Base-by-base conservation (phyloP, 2,797 vertebrate genomes). In the Fistularia commersonii region DNA sequence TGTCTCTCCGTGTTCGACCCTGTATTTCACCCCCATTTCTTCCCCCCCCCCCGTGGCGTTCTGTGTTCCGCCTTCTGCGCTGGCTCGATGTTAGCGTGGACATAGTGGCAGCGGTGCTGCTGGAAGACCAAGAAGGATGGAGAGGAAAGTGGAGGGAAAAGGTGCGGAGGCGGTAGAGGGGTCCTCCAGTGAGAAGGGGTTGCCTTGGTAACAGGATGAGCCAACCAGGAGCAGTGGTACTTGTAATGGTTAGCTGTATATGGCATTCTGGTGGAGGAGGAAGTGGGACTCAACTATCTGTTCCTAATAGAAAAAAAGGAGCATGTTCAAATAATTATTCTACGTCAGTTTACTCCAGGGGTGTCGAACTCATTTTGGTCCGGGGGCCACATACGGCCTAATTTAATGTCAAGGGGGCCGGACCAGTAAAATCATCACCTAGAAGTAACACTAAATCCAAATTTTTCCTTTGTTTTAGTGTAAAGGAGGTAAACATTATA, bases 121-220 rank as follows among this genome's bases (percentile, higher is more conserved):
- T 44, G 12, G 40, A 15, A 8, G 40, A 53, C 41, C 35, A 33
- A 41, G 34, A 43, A 44, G 11, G 41, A 53, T 43, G 51, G 41
- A 44, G 51, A n/a, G 33, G 23, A 41, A 53, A 53, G 35, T 36
- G 35, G 9, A 10, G 35, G 59, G 35, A 58, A 66, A 51, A 66
- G 64, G 61, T 62, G 61, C 60, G 50, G 68, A 45, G 60, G 71
- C 62, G 68, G 66, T 42, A 62, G 62, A 23, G 64, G 61, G 40
- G 41, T 71, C 54, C 65, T 75, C 69, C 51, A 39, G 70, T 77
- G 74, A 83, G 75, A 64, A 64, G 54, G 10, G 74, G 81, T 89
- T 85, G 65, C 72, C 84, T 82, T 81, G 73, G 84, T 72, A 84
- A 90, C 86, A 72, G 58, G 61, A 60, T 14, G 76, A 86, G 60